Base-by-base conservation (phyloP, 2,797 vertebrate genomes). In the Cossypha heuglini region DNA sequence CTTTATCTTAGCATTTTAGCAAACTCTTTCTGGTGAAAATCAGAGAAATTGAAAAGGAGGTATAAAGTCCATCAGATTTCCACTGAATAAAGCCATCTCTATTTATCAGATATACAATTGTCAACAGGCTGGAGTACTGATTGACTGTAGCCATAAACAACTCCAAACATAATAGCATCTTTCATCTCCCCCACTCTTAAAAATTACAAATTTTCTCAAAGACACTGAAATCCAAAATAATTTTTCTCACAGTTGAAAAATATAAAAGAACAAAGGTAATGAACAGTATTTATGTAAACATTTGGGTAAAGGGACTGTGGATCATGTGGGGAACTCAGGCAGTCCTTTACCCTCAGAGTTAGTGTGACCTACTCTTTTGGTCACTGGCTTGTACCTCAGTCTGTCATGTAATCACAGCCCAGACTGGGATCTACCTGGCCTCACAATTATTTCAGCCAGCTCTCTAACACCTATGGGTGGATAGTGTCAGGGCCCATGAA, bases 271-370 rank as follows among this genome's bases (percentile, higher is more conserved):
- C 14, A 19, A 38, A n/a, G 29, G 4, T 19, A 83, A 12, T 1
- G 0, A 38, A 35, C 7, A 29, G 7, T 54, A 19, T 58, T 86
- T 58, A 26, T 21, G 11, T 35, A 15, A 11, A 11, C 0, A 3
- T 3, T 7, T 61, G 14, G 57, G 10, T 42, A 38, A 16, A 54
- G 40, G 9, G 26, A 49, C 43, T 2, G 8, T 13, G 76, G 52
- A 69, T 11, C 28, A n/a, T 10, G 6, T 9, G 43, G n/a, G 16
- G 16, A 83, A 24, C 21, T 80, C 21, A 15, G 12, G 46, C 21
- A 64, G 18, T 33, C 22, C 16, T 81, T 22, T 26, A 37, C 15
- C 51, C 75, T 77, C n/a, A 66, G 68, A 61, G 24, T 28, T 35
- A 38, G 16, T 42, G 26, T 3, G 3, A 43, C 10, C 18, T 57